phyloP scores from a whole-genome alignment of 2,113 vertebrate genomes.

The Phylloscopus trochiloides region DNA sequence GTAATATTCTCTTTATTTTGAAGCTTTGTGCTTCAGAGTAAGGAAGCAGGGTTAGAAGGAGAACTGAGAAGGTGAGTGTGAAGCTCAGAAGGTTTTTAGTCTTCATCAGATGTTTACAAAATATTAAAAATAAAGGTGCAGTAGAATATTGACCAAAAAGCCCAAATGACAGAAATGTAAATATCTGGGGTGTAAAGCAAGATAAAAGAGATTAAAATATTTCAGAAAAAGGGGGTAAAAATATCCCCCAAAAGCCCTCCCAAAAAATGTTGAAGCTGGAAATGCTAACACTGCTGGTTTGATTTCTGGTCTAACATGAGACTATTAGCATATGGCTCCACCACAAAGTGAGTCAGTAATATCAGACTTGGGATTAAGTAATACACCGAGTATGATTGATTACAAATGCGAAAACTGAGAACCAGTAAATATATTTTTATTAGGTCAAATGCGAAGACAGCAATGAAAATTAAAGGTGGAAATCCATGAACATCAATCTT shows the following conservation, averaged over 20 bases:
- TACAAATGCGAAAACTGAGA: neutral
- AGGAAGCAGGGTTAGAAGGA: neutral
- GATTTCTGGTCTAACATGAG: neutral
- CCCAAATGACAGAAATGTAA: neutral
- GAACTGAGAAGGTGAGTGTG: neutral
- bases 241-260: neutral
- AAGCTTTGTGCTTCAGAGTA: neutral
- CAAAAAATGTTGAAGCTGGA: neutral
- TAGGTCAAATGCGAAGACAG: constrained; percentile 36
- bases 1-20: neutral
- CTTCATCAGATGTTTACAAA: constrained; percentile 24
- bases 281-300: neutral
- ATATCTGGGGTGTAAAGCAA: neutral
- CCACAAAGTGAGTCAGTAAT: neutral
- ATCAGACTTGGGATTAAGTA: neutral
- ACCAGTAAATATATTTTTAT: constrained; percentile 51
- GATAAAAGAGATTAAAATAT: constrained; percentile 1
- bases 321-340: neutral
- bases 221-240: neutral
- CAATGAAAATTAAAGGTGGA: constrained; percentile 44
- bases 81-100: neutral
- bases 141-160: neutral
- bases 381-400: constrained; percentile 19
- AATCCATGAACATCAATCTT: constrained; percentile 32
- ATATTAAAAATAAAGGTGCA: neutral